phyloP scores from a whole-genome alignment of 53 echinoderm and acorn worm genomes.

The Hippasteria phrygiana region DNA sequence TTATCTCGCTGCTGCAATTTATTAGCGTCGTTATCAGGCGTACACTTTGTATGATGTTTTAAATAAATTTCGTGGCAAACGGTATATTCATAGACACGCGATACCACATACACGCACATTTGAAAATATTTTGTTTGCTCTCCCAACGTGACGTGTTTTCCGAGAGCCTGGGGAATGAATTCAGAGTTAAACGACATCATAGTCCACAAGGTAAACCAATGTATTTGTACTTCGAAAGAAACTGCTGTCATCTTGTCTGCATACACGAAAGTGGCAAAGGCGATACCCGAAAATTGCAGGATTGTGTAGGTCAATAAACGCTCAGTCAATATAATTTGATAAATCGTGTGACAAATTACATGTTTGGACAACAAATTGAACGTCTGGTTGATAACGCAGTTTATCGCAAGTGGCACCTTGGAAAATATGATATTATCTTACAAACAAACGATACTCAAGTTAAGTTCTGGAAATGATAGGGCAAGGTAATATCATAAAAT shows the following conservation, averaged over 20 bases:
- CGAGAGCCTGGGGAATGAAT: no score
- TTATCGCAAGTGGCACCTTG: neutral
- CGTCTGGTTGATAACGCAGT: conserved; percentile 13
- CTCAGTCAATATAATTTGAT: neutral
- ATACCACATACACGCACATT: no score
- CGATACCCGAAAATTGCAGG: neutral
- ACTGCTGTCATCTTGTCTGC: neutral
- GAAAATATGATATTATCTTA: neutral
- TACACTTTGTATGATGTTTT: conserved; percentile 1
- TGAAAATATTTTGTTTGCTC: no score
- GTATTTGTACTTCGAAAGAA: no score
- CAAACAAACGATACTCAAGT: conserved; percentile 4
- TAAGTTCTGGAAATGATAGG: no score
- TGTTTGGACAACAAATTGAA: neutral
- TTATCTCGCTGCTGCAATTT: no score
- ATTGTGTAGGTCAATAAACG: conserved; percentile 1
- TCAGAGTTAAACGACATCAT: no score
- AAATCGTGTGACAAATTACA: conserved; percentile 10
- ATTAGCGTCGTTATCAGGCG: neutral
- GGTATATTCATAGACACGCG: neutral
- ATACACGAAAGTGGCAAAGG: neutral
- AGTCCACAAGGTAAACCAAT: no score
- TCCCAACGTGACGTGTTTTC: no score
- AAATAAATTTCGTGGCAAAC: neutral
- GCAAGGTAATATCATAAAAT: no score